Conservation (phyloP, 2,888 invertebrate genomes). For the Drosophila glabriapex region DNA sequence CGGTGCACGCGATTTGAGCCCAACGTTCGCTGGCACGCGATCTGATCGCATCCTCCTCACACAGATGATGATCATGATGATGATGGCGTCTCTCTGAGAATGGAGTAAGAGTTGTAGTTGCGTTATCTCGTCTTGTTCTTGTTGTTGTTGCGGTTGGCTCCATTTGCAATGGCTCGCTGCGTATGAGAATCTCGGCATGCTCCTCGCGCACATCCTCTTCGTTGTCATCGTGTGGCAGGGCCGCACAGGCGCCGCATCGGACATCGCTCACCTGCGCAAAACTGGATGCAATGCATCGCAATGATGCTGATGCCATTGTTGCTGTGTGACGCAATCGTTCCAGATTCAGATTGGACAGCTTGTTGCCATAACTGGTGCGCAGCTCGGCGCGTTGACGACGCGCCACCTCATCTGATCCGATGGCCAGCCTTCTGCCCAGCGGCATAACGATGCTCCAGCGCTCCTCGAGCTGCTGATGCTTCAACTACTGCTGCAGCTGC, state of each 20-base stretch:
- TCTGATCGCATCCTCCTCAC: slow-evolving; percentile 10
- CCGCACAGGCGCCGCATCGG: slow-evolving; percentile 36
- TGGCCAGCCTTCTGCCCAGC: slow-evolving; percentile 31
- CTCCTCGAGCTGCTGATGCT: not conserved
- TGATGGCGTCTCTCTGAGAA: slow-evolving; percentile 1
- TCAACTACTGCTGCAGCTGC: not conserved
- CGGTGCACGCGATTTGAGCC: slow-evolving; percentile 61
- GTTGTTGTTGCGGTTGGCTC: not conserved
- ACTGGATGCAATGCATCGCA: slow-evolving; percentile 68
- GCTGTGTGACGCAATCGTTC: slow-evolving; percentile 25
- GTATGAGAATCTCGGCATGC: slow-evolving; percentile 57
- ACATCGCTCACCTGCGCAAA: slow-evolving; percentile 60
- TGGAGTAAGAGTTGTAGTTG: not conserved
- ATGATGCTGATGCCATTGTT: slow-evolving; percentile 16
- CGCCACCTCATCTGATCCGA: slow-evolving; percentile 29
- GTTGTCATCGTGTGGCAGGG: slow-evolving; percentile 56
- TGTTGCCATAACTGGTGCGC: slow-evolving; percentile 64
- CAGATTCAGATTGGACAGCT: slow-evolving; percentile 55
- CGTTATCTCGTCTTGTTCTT: not conserved
- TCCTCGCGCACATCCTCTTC: slow-evolving; percentile 63
- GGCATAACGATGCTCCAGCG: slow-evolving; percentile 25
- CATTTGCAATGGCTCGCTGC: slow-evolving; percentile 52
- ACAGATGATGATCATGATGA: not conserved
- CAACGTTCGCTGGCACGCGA: slow-evolving; percentile 63
- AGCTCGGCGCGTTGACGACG: slow-evolving; percentile 62